Evolutionary conservation across 2,888 invertebrate genomes (phyloP).

Genomic region (Lepidocyrtinus sp.): DNA sequence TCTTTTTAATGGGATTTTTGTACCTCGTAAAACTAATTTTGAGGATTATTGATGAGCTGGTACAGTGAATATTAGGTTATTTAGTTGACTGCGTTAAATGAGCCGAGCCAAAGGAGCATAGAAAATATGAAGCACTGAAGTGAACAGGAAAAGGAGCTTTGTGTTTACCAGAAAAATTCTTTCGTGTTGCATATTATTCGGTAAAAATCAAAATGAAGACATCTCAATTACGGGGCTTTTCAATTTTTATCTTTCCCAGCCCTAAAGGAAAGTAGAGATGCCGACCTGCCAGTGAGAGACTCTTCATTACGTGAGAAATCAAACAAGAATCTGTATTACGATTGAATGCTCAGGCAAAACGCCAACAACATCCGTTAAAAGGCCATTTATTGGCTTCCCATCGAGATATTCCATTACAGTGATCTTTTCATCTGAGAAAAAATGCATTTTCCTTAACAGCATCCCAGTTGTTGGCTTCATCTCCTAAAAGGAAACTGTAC

Average conservation of each 20-base stretch:
- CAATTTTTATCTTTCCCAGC: neutral
- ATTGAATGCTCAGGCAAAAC: conserved; percentile 25
- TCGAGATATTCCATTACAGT: conserved; percentile 15
- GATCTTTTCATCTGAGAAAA: conserved; percentile 5
- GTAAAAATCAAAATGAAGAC: conserved; percentile 45
- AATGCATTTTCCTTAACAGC: neutral
- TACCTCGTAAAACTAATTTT: neutral
- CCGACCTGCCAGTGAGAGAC: conserved; percentile 49
- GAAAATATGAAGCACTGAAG: conserved; percentile 40
- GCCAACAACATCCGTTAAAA: conserved; percentile 56
- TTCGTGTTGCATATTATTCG: conserved; percentile 32
- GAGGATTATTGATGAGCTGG: conserved; percentile 3
- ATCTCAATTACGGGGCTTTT: conserved; percentile 49
- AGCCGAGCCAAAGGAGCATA: conserved; percentile 3
- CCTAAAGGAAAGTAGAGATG: conserved; percentile 13
- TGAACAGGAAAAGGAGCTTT: too few relatives aligned
- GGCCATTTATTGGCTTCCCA: conserved; percentile 30
- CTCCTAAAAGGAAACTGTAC: neutral
- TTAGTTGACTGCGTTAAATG: conserved; percentile 29
- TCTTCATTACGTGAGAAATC: conserved; percentile 54
- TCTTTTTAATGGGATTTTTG: conserved; percentile 2
- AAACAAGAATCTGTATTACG: conserved; percentile 42
- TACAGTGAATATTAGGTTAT: neutral
- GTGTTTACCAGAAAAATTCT: conserved; percentile 26
- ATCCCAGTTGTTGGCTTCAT: neutral